phyloP scores from a whole-genome alignment of 1,140 invertebrate genomes.

The Nasonia longicornis region DNA sequence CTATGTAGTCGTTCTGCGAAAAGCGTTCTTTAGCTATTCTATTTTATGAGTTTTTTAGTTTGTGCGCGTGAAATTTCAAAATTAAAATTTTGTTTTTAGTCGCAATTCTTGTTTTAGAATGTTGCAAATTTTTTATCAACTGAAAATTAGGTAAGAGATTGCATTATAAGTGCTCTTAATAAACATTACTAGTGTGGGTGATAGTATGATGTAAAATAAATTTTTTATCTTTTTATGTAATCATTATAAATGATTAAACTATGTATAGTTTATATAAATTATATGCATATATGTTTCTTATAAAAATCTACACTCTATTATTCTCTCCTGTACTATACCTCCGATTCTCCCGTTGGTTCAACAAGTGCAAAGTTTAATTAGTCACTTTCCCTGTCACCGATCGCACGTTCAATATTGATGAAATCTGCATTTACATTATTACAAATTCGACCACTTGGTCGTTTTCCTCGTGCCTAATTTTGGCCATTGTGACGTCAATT shows the following conservation, averaged over 20 bases:
- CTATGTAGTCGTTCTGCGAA: background rate
- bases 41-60: slow-evolving; percentile 16
- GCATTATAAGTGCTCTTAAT: background rate
- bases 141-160: background rate
- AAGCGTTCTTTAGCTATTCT: background rate
- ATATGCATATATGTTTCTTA: slow-evolving; percentile 16
- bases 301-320: background rate
- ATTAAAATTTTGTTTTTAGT: slow-evolving; percentile 6
- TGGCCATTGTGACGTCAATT: too few relatives aligned
- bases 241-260: slow-evolving; percentile 29
- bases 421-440: too few relatives aligned
- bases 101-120: background rate
- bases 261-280: slow-evolving; percentile 22
- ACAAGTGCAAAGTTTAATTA: too few relatives aligned
- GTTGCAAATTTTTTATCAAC: background rate
- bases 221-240: slow-evolving; percentile 17
- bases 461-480: too few relatives aligned
- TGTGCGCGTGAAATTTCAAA: background rate
- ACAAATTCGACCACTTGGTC: too few relatives aligned
- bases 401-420: too few relatives aligned
- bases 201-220: background rate
- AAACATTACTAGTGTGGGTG: background rate
- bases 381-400: too few relatives aligned
- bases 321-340: background rate
- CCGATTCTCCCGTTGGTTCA: background rate